phyloP scores from a whole-genome alignment of 2,113 vertebrate genomes.

The Podarcis muralis region DNA sequence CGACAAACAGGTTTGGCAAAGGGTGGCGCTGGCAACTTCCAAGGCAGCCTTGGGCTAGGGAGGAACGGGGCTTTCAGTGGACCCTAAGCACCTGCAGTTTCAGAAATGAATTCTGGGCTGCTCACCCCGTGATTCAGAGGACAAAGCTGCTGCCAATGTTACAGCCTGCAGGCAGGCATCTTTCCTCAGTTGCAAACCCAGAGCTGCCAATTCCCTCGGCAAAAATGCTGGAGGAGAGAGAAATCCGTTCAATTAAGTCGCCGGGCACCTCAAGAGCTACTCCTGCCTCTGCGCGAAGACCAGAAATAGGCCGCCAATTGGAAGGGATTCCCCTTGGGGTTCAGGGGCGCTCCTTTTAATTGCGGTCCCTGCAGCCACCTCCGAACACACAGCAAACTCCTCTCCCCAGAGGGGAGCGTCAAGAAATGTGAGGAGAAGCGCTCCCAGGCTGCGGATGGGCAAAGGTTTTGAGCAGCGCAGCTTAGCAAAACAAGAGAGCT shows the following conservation, averaged over 20 bases:
- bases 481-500: too few relatives aligned
- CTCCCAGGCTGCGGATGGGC: fast-evolving
- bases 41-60: background rate
- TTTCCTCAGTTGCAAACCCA: background rate
- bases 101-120: background rate
- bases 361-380: constrained; percentile 50
- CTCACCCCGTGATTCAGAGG: background rate
- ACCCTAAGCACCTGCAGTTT: background rate
- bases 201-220: background rate
- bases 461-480: background rate
- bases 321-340: constrained; percentile 20
- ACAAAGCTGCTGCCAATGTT: background rate
- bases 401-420: background rate
- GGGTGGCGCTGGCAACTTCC: background rate
- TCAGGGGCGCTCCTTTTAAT: constrained; percentile 40
- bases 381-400: constrained; percentile 34
- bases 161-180: background rate
- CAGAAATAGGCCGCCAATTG: constrained; percentile 67
- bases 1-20: background rate
- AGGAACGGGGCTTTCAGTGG: background rate
- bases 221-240: background rate
- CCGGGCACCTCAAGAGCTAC: constrained; percentile 25
- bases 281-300: background rate
- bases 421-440: background rate
- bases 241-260: background rate